Percentiles rank a stretch among this genome's conserved stretches.
phyloP scores from a whole-genome alignment of 2,797 vertebrate genomes.

The Stomatorhinus walkeri region DNA sequence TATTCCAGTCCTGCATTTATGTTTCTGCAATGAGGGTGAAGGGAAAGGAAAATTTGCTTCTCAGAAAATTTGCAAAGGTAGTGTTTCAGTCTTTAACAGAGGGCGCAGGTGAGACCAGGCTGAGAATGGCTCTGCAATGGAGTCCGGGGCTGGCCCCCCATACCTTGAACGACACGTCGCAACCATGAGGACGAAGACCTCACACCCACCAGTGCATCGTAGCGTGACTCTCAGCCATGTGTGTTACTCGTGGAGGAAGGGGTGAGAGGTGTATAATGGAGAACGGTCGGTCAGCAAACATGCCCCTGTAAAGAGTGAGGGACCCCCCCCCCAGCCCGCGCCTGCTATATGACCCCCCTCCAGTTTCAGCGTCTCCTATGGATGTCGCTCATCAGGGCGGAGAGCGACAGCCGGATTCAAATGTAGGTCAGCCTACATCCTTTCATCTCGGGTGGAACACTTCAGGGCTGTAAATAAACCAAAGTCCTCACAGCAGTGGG shows the following conservation, averaged over 20 bases:
- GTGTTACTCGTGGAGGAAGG: background rate
- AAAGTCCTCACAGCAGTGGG: background rate
- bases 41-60: background rate
- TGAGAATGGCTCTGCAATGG: background rate
- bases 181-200: background rate
- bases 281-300: background rate
- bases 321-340: background rate
- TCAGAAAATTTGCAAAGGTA: background rate
- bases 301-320: conserved; percentile 21
- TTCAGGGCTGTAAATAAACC: background rate
- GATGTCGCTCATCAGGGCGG: background rate
- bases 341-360: background rate
- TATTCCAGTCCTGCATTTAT: background rate
- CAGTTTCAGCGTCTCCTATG: background rate
- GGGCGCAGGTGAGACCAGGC: background rate
- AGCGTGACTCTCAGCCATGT: background rate
- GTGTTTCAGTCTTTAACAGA: background rate
- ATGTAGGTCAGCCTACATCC: background rate
- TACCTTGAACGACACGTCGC: background rate
- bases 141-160: background rate
- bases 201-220: background rate
- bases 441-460: background rate
- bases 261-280: background rate
- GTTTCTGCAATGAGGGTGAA: background rate
- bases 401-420: background rate